A percentile compares a stretch with the other conserved stretches of the same genome.
Evolutionary conservation across 2,113 vertebrate species (phyloP).

Genomic region (Taurulus bubalis): DNA sequence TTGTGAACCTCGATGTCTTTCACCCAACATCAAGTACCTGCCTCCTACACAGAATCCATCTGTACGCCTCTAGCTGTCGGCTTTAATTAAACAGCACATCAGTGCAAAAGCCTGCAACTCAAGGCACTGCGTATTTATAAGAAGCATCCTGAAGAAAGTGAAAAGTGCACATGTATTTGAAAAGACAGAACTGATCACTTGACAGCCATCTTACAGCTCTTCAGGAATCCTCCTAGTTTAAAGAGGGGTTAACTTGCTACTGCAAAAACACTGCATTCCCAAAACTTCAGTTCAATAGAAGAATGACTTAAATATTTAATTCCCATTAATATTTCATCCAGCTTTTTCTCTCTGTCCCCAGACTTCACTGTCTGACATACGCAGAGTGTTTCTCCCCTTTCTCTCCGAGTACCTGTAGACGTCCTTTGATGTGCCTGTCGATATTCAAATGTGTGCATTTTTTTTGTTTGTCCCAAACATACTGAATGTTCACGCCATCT

Average conservation of each 20-base stretch:
- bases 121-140: conserved; percentile 2
- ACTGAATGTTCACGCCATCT: not conserved
- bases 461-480: conserved; percentile 12
- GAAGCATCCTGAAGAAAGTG: not conserved
- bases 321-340: conserved; percentile 81
- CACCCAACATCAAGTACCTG: conserved; percentile 14
- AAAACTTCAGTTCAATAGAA: conserved; percentile 70
- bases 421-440: conserved; percentile 28
- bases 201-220: not conserved
- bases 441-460: conserved; percentile 21
- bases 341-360: conserved; percentile 67
- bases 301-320: conserved; percentile 77
- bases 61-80: conserved; percentile 22
- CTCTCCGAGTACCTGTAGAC: conserved; percentile 29
- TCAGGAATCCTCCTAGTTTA: conserved; percentile 32
- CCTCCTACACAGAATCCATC: conserved; percentile 21
- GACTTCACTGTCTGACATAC: conserved; percentile 67
- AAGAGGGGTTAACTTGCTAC: conserved; percentile 42
- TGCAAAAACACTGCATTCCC: conserved; percentile 55
- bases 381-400: conserved; percentile 47
- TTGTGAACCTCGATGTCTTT: not conserved
- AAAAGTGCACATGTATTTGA: not conserved
- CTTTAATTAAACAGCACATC: conserved; percentile 34
- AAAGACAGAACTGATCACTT: conserved; percentile 4
- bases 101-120: conserved; percentile 19